These are phyloP conservation scores for Lycaon pictus DNA, from an alignment of 2,113 vertebrate genomes.

Conservation along the genomic window DNA sequence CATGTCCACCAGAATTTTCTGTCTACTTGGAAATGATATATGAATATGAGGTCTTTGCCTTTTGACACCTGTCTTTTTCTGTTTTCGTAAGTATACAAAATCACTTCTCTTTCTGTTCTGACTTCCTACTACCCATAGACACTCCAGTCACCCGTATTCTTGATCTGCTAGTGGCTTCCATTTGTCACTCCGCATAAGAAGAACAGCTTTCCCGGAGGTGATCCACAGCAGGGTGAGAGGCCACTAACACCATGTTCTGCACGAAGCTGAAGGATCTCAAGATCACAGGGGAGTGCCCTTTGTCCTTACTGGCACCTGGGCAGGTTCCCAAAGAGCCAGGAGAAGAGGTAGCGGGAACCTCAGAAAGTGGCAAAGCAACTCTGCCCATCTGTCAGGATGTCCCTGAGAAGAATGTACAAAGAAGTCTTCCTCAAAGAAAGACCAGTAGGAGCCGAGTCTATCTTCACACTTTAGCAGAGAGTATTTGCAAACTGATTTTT, in stretches of 20 bases:
- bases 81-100: not conserved
- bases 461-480: conserved; percentile 96
- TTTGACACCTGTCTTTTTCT: not conserved
- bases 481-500: conserved; percentile 96
- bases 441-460: conserved; percentile 94
- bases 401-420: conserved; percentile 86
- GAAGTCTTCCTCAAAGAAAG: conserved; percentile 90
- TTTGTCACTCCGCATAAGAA: not conserved
- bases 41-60: not conserved
- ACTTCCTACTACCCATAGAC: not conserved
- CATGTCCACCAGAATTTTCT: not conserved
- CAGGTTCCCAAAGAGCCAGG: conserved; percentile 88
- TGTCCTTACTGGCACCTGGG: conserved; percentile 91
- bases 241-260: conserved; percentile 93
- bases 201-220: not conserved
- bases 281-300: conserved; percentile 96
- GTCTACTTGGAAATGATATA: not conserved
- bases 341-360: conserved; percentile 85
- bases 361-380: conserved; percentile 82
- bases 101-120: not conserved
- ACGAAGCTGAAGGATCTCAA: conserved; percentile 97
- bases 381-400: conserved; percentile 90
- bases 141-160: not conserved
- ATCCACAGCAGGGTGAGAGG: not conserved
- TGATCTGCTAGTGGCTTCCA: not conserved